Evolutionary conservation across 2,888 invertebrate genomes (phyloP).

Genomic region (Diadegma fenestrale): DNA sequence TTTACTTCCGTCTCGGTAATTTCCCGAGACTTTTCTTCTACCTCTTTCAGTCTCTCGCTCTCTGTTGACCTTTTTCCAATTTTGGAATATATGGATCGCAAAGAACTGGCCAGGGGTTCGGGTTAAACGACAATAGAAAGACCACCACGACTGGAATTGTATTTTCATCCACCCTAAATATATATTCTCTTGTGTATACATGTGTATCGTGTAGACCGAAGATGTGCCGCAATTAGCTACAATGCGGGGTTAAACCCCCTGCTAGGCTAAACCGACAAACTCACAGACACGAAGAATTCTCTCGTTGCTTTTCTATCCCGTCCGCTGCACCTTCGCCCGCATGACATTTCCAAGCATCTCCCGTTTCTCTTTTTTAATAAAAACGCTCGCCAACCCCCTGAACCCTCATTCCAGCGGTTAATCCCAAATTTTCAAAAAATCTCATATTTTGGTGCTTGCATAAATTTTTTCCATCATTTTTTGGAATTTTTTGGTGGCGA

Average conservation of each 20-base stretch:
- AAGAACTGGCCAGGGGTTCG: constrained; percentile 38
- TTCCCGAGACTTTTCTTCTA: neutral
- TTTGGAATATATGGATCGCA: constrained; percentile 7
- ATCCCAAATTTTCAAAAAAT: constrained; percentile 25
- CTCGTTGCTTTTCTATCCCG: neutral
- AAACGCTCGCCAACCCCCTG: neutral
- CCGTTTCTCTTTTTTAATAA: constrained; percentile 20
- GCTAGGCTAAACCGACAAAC: constrained; percentile 72
- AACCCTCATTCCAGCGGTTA: constrained; percentile 12
- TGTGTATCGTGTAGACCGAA: constrained; percentile 11
- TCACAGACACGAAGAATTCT: constrained; percentile 45
- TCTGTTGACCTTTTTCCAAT: constrained; percentile 9
- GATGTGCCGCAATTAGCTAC: constrained; percentile 79
- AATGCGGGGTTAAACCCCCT: constrained; percentile 75
- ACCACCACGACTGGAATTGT: constrained; percentile 73
- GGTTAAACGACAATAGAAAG: constrained; percentile 57
- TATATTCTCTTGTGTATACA: neutral
- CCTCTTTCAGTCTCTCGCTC: neutral
- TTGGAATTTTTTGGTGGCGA: neutral
- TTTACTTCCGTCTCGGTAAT: constrained; percentile 30
- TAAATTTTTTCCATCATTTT: neutral
- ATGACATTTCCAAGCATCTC: constrained; percentile 58
- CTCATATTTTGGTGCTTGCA: neutral
- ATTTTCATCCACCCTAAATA: constrained; percentile 70
- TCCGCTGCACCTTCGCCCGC: constrained; percentile 71